These are phyloP conservation scores for Idaea biselata DNA, from an alignment of 2,888 invertebrate species.

Conservation along the genomic window DNA sequence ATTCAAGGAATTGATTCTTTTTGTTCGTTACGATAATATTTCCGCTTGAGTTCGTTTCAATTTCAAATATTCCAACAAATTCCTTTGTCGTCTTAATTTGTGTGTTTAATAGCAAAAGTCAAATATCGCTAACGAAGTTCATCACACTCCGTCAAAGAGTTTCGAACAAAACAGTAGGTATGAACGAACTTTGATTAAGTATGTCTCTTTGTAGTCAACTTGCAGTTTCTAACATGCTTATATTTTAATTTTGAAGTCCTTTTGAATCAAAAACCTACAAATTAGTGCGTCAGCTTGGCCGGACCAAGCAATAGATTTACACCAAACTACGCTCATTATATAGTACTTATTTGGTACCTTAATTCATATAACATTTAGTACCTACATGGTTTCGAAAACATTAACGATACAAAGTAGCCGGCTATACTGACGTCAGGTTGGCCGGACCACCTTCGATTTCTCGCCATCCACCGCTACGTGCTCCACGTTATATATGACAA, in stretches of 20 bases:
- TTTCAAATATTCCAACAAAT: conserved; percentile 5
- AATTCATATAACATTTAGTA: too few species aligned
- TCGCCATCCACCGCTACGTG: too few species aligned
- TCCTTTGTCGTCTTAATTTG: conserved; percentile 3
- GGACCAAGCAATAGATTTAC: too few species aligned
- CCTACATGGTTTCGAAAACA: too few species aligned
- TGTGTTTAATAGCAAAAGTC: conserved; percentile 1
- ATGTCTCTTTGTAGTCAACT: conserved; percentile 14
- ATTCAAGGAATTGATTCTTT: conserved; percentile 27
- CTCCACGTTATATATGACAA: too few species aligned
- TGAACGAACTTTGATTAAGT: conserved; percentile 11
- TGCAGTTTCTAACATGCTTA: conserved; percentile 16
- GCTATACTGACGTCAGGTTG: too few species aligned
- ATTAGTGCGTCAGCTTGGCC: too few species aligned
- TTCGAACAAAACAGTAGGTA: conserved; percentile 11
- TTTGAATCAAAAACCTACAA: background rate
- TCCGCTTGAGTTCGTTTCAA: conserved; percentile 15
- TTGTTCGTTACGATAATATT: conserved; percentile 12
- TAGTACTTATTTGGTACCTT: too few species aligned
- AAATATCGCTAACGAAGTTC: conserved; percentile 14
- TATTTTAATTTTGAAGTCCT: background rate
- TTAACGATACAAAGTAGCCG: too few species aligned
- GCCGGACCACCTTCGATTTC: too few species aligned
- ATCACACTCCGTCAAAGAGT: conserved; percentile 19
- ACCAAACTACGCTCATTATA: too few species aligned